Evolutionary conservation across 2,797 vertebrate genomes (phyloP).

Genomic region (Sebastiscus albofasciatus): DNA sequence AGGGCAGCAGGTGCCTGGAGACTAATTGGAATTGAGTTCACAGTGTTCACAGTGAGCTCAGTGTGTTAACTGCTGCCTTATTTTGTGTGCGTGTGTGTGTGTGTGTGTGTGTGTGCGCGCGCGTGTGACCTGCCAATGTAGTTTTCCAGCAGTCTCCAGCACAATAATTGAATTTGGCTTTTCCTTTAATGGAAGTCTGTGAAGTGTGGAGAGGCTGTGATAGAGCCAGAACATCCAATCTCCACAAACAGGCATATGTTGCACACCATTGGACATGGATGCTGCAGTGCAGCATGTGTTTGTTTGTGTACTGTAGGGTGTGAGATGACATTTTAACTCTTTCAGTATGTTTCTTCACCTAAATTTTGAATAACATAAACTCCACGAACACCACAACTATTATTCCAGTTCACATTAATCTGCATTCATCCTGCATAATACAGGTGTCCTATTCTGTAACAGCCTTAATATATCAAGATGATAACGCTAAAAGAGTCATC

Average conservation of each 20-base stretch:
- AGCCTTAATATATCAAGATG: not conserved
- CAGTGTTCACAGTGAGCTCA: not conserved
- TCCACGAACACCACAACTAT: not conserved
- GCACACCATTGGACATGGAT: constrained; percentile 39
- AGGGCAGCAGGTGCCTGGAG: constrained; percentile 48
- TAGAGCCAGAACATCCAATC: constrained; percentile 76
- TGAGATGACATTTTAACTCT: not conserved
- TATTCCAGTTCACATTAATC: not conserved
- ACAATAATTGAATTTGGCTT: constrained; percentile 77
- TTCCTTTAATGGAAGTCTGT: constrained; percentile 76
- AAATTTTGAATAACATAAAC: not conserved
- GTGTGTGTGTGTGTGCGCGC: constrained; percentile 16
- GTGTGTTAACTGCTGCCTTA: constrained; percentile 32
- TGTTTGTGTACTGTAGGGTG: not conserved
- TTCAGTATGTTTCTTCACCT: not conserved
- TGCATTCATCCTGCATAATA: not conserved
- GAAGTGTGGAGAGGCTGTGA: constrained; percentile 73
- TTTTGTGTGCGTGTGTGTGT: constrained; percentile 2
- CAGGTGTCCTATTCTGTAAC: not conserved
- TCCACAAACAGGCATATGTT: constrained; percentile 49
- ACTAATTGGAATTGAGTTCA: constrained; percentile 45
- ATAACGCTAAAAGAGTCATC: not conserved
- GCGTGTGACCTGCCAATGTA: constrained; percentile 18
- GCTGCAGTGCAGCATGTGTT: not conserved
- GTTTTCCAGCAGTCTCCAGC: constrained; percentile 28